A percentile compares a stretch with the other conserved stretches of the same genome.
phyloP scores from a whole-genome alignment of 2,888 invertebrate genomes.

The Hydroisotoma schaefferi region DNA sequence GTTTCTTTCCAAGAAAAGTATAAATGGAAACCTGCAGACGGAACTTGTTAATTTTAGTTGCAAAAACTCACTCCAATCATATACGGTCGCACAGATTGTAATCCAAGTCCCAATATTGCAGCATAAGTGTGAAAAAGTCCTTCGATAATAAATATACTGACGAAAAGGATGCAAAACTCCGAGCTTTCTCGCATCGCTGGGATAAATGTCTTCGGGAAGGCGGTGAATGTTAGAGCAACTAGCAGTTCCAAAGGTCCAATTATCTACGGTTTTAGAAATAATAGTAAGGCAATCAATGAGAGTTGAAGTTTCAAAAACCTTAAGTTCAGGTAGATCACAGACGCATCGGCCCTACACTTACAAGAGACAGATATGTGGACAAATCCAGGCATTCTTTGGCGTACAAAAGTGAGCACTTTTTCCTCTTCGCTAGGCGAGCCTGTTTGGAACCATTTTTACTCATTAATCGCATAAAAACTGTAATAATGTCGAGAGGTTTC shows the following conservation, averaged over 20 bases:
- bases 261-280: conserved; percentile 9
- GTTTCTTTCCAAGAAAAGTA: too few relatives aligned
- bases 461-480: too few relatives aligned
- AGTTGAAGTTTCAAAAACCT: not conserved
- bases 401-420: conserved; percentile 18
- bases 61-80: conserved; percentile 17
- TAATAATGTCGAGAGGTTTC: too few relatives aligned
- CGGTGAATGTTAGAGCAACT: conserved; percentile 15
- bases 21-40: too few relatives aligned
- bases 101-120: conserved; percentile 16
- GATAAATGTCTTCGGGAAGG: conserved; percentile 24
- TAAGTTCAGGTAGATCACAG: too few relatives aligned
- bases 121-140: conserved; percentile 21
- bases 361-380: conserved; percentile 17
- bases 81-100: conserved; percentile 17
- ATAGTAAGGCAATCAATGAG: not conserved
- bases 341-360: conserved; percentile 7
- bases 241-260: conserved; percentile 24
- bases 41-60: too few relatives aligned
- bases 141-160: conserved; percentile 16
- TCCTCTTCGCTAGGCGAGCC: conserved; percentile 18
- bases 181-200: conserved; percentile 25
- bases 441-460: too few relatives aligned
- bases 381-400: conserved; percentile 20
- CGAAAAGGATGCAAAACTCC: conserved; percentile 17